These are phyloP conservation scores for Lucifuga dentata DNA, from an alignment of 2,113 vertebrate species.

Conservation along the genomic window DNA sequence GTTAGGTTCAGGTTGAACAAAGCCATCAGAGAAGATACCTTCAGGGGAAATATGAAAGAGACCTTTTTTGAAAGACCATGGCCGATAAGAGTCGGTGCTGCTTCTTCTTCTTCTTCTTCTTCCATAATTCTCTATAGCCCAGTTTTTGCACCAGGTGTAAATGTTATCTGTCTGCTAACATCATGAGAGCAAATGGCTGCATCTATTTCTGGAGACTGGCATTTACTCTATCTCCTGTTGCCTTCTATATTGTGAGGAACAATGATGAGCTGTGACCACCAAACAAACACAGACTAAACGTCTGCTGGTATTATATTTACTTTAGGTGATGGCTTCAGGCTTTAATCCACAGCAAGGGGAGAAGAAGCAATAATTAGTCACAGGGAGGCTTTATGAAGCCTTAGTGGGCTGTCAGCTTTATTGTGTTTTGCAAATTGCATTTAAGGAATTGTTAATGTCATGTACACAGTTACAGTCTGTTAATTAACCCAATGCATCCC, in stretches of 20 bases:
- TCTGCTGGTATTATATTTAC: conserved; percentile 60
- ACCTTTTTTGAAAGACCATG: not conserved
- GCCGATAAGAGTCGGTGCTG: not conserved
- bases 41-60: conserved; percentile 5
- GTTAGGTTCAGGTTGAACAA: not conserved
- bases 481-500: conserved; percentile 20
- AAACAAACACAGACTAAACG: conserved; percentile 60
- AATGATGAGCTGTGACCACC: conserved; percentile 33
- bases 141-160: conserved; percentile 64
- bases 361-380: conserved; percentile 45
- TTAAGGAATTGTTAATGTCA: conserved; percentile 34
- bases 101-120: not conserved
- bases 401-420: conserved; percentile 61
- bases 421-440: conserved; percentile 52
- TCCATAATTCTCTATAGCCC: conserved; percentile 15
- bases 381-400: conserved; percentile 22
- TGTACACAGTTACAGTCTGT: conserved; percentile 43
- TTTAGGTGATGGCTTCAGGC: conserved; percentile 41
- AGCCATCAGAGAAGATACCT: conserved; percentile 1
- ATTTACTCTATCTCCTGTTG: conserved; percentile 62
- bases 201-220: conserved; percentile 75
- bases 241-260: conserved; percentile 45
- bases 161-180: conserved; percentile 71
- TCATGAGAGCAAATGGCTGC: conserved; percentile 69
- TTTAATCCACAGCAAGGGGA: conserved; percentile 1